phyloP scores from a whole-genome alignment of 2,113 vertebrate species.

The Argyrosomus japonicus region DNA sequence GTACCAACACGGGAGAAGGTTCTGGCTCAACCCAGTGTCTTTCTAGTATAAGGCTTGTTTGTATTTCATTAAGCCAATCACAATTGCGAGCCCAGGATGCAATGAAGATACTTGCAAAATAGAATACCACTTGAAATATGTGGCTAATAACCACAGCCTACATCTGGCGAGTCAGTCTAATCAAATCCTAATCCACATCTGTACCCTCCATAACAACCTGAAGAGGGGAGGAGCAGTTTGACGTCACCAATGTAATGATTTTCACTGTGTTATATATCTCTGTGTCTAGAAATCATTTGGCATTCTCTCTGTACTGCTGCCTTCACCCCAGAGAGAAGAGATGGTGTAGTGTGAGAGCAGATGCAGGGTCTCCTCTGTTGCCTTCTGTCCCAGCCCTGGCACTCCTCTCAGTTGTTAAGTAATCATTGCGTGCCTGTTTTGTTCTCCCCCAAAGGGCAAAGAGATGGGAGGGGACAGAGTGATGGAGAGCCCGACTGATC shows the following conservation, averaged over 20 bases:
- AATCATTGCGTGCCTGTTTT: conserved; percentile 4
- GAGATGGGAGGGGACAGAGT: not conserved
- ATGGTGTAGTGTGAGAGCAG: not conserved
- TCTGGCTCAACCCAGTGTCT: no score
- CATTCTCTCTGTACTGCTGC: not conserved
- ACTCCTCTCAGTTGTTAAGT: conserved; percentile 20
- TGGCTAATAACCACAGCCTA: no score
- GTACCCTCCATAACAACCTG: not conserved
- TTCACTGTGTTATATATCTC: not conserved
- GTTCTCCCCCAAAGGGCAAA: conserved; percentile 10
- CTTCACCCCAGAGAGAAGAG: not conserved
- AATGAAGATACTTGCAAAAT: no score
- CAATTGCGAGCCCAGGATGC: no score
- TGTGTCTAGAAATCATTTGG: not conserved
- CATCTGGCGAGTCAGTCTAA: no score
- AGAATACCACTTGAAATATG: no score
- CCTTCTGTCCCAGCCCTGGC: not conserved
- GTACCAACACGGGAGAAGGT: no score
- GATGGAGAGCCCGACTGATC: conserved; percentile 21
- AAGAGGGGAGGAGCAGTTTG: not conserved
- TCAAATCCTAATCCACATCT: not conserved
- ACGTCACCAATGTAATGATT: not conserved
- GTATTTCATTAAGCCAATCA: no score
- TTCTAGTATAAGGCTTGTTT: no score
- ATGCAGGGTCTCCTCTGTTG: not conserved